Percentiles rank a stretch among this genome's conserved stretches.
phyloP scores from a whole-genome alignment of 2,113 vertebrate species.

The Mustelus asterias region DNA sequence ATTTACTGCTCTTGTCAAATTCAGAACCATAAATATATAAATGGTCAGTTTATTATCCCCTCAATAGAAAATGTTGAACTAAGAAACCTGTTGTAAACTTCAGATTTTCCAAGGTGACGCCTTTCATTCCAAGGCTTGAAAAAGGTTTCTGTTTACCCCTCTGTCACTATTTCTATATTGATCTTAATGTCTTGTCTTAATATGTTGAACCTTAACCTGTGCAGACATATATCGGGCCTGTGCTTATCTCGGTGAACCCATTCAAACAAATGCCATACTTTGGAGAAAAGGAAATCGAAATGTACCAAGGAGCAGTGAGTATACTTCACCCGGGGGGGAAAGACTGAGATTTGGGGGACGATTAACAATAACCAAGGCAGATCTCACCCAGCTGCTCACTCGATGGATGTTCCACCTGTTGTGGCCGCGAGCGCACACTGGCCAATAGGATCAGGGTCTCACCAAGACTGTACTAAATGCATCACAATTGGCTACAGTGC shows the following conservation, averaged over 20 bases:
- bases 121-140: neutral
- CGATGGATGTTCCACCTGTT: neutral
- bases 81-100: neutral
- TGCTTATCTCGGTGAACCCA: constrained; percentile 94
- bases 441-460: neutral
- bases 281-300: constrained; percentile 93
- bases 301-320: constrained; percentile 99
- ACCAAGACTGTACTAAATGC: neutral
- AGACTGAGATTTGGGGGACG: neutral
- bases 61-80: neutral
- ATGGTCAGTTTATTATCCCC: no score
- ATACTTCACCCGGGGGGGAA: neutral
- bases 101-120: neutral
- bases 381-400: neutral
- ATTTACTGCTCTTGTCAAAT: neutral
- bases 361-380: neutral
- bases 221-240: constrained; percentile 95
- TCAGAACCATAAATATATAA: neutral
- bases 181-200: neutral
- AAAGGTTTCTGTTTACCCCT: neutral
- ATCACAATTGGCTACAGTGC: neutral
- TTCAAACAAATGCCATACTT: constrained; percentile 99
- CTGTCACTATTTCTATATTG: neutral
- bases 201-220: constrained; percentile 62
- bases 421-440: neutral